Evolutionary conservation across 2,113 vertebrate species (phyloP), one percentile per base, ranked within the genome.

Genomic region (Lates calcarifer): DNA sequence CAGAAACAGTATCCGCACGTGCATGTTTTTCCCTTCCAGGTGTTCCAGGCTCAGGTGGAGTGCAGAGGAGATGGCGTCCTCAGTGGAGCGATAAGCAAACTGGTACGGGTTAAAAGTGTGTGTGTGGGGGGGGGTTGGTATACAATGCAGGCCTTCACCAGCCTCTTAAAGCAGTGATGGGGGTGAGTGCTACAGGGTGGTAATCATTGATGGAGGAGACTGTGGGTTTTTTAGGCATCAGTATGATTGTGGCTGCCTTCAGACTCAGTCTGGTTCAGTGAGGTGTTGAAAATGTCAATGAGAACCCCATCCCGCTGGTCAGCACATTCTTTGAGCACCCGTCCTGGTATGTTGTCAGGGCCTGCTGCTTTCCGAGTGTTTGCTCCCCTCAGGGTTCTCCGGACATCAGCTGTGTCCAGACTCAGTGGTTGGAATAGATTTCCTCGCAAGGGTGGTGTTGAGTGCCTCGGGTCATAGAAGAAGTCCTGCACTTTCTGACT

Each of bases 131-230:
- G 33, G 11, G 66, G 67, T 17, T 6, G n/a, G 47, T 45, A 41
- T 1, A 14, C 47, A 3, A 77, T 58, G 53, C 67, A 63, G 29
- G 28, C 17, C 55, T 68, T 68, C 10, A 75, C 33, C 24, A 75
- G 55, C 20, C 62, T 49, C 17, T 67, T 31, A 3, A 67, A 58
- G 62, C 70, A 73, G 74, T 78, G 15, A 67, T 69, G 29, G 66
- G 47, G 55, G 57, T 79, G 18, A 71, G 77, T 63, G 26, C 45
- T 24, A 39, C n/a, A 4, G 70, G 67, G 10, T 28, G 6, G 33
- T 37, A 2, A n/a, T n/a, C n/a, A n/a, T n/a, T n/a, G n/a, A n/a
- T n/a, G n/a, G n/a, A n/a, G n/a, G n/a, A n/a, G n/a, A n/a, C n/a
- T n/a, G n/a, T n/a, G n/a, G n/a, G 12, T 14, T 53, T 6, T 18